Conservation (phyloP, 2,797 vertebrate genomes). For the Ctenopoma multispine region DNA sequence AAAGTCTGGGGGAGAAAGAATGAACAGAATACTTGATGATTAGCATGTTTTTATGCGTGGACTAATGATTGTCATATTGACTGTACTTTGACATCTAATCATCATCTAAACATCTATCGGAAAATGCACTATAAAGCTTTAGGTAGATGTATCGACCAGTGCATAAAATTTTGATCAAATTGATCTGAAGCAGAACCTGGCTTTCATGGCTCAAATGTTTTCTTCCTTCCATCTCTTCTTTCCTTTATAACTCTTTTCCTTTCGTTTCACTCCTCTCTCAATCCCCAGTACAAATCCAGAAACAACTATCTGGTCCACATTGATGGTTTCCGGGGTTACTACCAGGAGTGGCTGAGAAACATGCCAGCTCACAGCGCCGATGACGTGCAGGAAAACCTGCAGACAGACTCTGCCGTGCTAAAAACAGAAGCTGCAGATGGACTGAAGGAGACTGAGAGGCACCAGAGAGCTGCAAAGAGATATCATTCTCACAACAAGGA, state of each 20-base stretch:
- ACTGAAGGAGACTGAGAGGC: constrained; percentile 40
- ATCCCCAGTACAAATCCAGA: constrained; percentile 88
- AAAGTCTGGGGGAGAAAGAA: no score
- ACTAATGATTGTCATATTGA: no score
- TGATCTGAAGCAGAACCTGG: no score
- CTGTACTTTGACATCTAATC: no score
- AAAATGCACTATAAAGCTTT: no score
- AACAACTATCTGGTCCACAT: constrained; percentile 94
- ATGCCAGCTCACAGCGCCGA: constrained; percentile 85
- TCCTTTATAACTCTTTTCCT: not conserved
- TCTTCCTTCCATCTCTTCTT: no score
- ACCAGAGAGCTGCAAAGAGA: constrained; percentile 60
- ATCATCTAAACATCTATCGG: no score
- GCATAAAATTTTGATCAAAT: no score
- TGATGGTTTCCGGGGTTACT: constrained; percentile 95
- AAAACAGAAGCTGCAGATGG: constrained; percentile 38
- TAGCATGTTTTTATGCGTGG: no score
- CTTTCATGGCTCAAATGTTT: no score
- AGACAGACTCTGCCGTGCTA: not conserved
- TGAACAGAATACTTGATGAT: no score
- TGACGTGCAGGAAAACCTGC: constrained; percentile 27
- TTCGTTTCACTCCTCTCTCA: constrained; percentile 6
- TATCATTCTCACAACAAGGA: constrained; percentile 14
- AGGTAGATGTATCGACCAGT: no score
- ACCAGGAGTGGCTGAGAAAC: constrained; percentile 90